phyloP scores from a whole-genome alignment of 2,113 vertebrate genomes.

The Amphilophus citrinellus region DNA sequence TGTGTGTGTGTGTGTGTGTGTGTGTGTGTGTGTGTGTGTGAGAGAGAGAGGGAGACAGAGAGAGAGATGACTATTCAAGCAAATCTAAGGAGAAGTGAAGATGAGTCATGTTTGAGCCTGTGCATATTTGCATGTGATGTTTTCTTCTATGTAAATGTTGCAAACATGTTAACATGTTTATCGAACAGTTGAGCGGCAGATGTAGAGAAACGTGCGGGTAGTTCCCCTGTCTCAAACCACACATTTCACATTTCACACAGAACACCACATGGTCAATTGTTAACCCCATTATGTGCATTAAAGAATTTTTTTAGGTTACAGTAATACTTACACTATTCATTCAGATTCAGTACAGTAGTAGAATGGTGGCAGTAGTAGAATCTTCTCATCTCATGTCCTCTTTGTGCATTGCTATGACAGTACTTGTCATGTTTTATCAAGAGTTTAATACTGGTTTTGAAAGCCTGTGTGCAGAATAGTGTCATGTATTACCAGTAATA shows the following conservation, averaged over 20 bases:
- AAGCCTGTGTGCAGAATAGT: background rate
- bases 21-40: background rate
- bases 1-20: background rate
- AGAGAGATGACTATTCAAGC: background rate
- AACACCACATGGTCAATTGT: slow-evolving; percentile 53
- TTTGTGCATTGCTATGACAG: background rate
- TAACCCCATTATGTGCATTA: slow-evolving; percentile 54
- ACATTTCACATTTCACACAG: slow-evolving; percentile 61
- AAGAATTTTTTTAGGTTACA: slow-evolving; percentile 25
- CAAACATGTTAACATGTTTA: slow-evolving; percentile 22
- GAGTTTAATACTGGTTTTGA: background rate
- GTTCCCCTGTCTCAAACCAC: slow-evolving; percentile 65
- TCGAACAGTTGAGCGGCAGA: slow-evolving; percentile 10
- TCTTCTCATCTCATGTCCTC: background rate
- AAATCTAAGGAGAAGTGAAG: background rate
- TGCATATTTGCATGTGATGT: background rate
- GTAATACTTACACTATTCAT: background rate
- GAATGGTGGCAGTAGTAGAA: background rate
- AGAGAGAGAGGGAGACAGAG: too few relatives aligned
- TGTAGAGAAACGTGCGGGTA: background rate
- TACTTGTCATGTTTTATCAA: background rate
- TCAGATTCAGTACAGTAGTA: background rate
- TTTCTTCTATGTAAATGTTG: slow-evolving; percentile 36
- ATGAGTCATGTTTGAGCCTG: background rate
- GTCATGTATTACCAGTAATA: background rate